A percentile compares a stretch with the other conserved stretches of the same genome.
Conservation (phyloP, 2,797 vertebrate genomes). For the Cyclopterus lumpus region DNA sequence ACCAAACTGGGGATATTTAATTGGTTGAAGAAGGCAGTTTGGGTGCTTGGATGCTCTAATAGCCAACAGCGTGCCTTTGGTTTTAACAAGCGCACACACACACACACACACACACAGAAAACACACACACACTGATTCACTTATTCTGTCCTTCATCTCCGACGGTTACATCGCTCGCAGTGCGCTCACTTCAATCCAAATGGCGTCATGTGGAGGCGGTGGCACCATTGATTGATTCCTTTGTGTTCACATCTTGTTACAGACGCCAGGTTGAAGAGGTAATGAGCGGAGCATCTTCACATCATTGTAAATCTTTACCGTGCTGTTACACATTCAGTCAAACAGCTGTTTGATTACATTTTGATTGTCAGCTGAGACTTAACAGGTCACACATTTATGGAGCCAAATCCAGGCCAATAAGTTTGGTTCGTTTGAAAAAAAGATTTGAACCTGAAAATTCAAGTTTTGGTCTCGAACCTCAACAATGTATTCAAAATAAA, state of each 20-base stretch:
- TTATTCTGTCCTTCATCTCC: conserved; percentile 31
- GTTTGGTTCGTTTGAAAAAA: too few relatives aligned
- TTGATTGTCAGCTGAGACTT: not conserved
- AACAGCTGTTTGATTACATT: conserved; percentile 11
- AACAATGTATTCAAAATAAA: too few relatives aligned
- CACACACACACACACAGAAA: conserved; percentile 18
- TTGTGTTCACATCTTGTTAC: conserved; percentile 50
- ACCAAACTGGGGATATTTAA: conserved; percentile 43
- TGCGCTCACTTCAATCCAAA: conserved; percentile 29
- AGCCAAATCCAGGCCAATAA: too few relatives aligned
- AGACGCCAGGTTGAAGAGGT: conserved; percentile 50
- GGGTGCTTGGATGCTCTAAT: conserved; percentile 32
- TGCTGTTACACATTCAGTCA: conserved; percentile 25
- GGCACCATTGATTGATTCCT: conserved; percentile 48
- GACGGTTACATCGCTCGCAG: conserved; percentile 37
- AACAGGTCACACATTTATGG: not conserved
- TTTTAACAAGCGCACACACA: conserved; percentile 46
- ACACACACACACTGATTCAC: not conserved
- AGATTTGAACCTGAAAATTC: too few relatives aligned
- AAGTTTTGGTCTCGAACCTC: too few relatives aligned
- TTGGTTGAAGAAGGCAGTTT: conserved; percentile 51
- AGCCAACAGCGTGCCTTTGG: conserved; percentile 22
- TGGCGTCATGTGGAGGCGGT: conserved; percentile 24
- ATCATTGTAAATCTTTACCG: conserved; percentile 44
- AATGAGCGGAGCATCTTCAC: conserved; percentile 24